Evolutionary conservation across 92 coral and sea anemone genomes (phyloP).

Genomic region (Palythoa grandiflora): DNA sequence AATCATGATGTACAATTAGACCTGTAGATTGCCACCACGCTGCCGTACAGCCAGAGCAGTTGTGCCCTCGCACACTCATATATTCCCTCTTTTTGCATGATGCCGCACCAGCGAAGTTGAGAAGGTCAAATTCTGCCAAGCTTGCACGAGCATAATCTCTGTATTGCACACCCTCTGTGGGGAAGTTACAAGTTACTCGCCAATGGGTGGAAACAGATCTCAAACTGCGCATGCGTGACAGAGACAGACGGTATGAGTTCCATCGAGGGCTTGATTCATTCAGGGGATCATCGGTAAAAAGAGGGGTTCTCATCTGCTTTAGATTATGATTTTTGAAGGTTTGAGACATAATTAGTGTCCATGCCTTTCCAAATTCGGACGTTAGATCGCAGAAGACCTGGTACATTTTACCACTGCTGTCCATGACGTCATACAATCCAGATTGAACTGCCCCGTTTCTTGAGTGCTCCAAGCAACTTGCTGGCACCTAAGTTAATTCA

Average conservation of each 20-base stretch:
- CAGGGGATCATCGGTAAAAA: not conserved
- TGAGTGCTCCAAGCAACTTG: conserved; percentile 23
- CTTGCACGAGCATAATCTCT: conserved; percentile 63
- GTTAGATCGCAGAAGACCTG: conserved; percentile 30
- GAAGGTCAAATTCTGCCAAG: conserved; percentile 49
- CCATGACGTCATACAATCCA: conserved; percentile 7
- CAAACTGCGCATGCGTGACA: conserved; percentile 1
- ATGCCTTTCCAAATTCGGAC: conserved; percentile 15
- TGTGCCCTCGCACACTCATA: conserved; percentile 59
- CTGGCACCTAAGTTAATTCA: conserved; percentile 11
- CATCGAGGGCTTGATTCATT: conserved; percentile 26
- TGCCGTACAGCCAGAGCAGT: conserved; percentile 62
- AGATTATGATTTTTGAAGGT: not conserved
- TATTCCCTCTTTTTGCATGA: conserved; percentile 2
- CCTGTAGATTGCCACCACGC: conserved; percentile 68
- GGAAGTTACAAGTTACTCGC: conserved; percentile 79
- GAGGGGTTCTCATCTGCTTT: not conserved
- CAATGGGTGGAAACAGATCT: conserved; percentile 65
- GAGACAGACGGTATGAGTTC: conserved; percentile 30
- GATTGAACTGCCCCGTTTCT: conserved; percentile 10
- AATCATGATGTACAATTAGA: conserved; percentile 45
- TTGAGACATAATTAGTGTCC: conserved; percentile 37
- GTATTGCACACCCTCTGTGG: conserved; percentile 64
- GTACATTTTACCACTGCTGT: not conserved
- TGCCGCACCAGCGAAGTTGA: conserved; percentile 37